Evolutionary conservation across 2,113 vertebrate species (phyloP).

Genomic region (Eptesicus fuscus): DNA sequence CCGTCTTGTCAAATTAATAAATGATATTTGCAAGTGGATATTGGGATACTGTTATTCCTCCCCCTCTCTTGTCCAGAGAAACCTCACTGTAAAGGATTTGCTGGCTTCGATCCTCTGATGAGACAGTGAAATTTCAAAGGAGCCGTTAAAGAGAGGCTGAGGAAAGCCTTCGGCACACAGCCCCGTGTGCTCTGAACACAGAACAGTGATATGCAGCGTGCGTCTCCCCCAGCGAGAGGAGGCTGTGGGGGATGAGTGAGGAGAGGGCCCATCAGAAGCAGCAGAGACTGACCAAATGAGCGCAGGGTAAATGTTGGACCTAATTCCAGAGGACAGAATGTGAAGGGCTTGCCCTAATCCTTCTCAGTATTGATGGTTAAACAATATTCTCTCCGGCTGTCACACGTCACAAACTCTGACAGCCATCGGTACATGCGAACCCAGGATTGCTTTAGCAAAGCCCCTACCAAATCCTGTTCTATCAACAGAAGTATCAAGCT

Average conservation of each 20-base stretch:
- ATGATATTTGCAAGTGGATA: constrained; percentile 47
- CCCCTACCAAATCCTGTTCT: background rate
- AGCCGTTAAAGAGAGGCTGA: background rate
- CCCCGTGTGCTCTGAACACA: background rate
- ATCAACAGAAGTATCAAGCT: background rate
- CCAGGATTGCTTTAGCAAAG: background rate
- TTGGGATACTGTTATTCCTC: background rate
- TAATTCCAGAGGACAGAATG: background rate
- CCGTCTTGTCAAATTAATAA: constrained; percentile 55
- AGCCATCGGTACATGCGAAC: fast-evolving
- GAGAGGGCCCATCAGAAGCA: background rate
- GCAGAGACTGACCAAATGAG: background rate
- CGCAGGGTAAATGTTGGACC: background rate
- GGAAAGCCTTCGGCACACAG: background rate
- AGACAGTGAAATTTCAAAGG: constrained; percentile 47
- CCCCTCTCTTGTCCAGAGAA: background rate
- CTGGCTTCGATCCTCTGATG: constrained; percentile 18
- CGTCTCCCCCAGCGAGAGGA: background rate
- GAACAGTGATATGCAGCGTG: background rate
- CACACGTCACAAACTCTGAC: background rate
- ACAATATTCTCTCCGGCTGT: background rate
- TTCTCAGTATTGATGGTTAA: background rate
- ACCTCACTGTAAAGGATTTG: constrained; percentile 33
- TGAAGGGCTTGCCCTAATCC: background rate
- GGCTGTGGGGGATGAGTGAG: background rate